Conservation (phyloP, 2,113 vertebrate species). For the Tyrannus savana region DNA sequence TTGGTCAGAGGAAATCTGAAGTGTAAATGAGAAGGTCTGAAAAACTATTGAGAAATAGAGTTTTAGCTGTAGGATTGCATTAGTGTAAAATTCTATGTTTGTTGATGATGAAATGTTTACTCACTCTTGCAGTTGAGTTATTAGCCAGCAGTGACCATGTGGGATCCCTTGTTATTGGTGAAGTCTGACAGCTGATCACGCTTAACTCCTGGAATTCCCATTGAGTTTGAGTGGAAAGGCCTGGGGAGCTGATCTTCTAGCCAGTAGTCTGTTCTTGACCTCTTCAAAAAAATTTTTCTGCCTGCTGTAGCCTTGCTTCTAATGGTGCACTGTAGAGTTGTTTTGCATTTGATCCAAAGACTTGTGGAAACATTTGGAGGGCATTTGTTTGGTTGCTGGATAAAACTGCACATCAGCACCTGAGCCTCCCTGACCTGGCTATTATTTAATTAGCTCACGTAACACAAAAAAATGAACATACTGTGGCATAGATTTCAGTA, state of each 20-base stretch:
- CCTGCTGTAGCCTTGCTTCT: not conserved
- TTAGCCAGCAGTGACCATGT: not conserved
- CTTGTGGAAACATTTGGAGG: not conserved
- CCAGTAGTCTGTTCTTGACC: not conserved
- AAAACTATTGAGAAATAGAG: not conserved
- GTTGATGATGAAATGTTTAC: not conserved
- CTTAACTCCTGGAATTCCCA: not conserved
- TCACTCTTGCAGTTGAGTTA: not conserved
- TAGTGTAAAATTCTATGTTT: no score
- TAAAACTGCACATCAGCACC: fast-evolving
- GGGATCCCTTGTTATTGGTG: not conserved
- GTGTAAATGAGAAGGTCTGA: not conserved
- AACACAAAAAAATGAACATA: not conserved
- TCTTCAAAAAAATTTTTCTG: not conserved
- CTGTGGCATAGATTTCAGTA: not conserved
- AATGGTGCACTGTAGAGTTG: not conserved
- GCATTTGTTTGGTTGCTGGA: not conserved
- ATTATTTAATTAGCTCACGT: not conserved
- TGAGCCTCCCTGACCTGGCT: not conserved
- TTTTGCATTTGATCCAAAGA: not conserved
- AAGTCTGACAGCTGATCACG: not conserved
- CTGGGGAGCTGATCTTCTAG: not conserved
- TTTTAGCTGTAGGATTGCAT: not conserved
- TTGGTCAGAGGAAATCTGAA: not conserved
- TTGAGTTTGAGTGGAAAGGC: not conserved